A percentile compares a stretch with the other conserved stretches of the same genome.
Conservation (phyloP, 2,797 vertebrate genomes). For the Liasis olivaceus region DNA sequence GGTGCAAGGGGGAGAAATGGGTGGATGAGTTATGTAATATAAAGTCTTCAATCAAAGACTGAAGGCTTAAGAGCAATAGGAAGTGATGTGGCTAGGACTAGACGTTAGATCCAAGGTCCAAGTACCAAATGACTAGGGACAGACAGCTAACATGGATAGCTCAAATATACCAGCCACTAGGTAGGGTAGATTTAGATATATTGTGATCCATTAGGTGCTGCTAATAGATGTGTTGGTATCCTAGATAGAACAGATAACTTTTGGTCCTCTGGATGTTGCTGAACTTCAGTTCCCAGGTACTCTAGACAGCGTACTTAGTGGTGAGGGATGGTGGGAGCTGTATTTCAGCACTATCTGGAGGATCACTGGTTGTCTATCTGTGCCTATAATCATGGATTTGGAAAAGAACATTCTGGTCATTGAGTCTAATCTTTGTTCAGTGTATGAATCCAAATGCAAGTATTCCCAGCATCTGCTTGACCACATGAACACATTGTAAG, state of each 20-base stretch:
- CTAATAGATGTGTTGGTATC: background rate
- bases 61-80: background rate
- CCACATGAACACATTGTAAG: background rate
- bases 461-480: background rate
- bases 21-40: background rate
- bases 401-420: background rate
- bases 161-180: background rate
- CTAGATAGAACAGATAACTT: background rate
- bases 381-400: background rate
- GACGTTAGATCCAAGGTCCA: background rate
- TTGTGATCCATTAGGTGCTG: background rate
- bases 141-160: background rate
- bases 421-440: background rate
- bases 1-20: background rate
- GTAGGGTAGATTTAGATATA: background rate
- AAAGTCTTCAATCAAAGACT: background rate
- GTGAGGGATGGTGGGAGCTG: background rate
- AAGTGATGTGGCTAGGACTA: background rate
- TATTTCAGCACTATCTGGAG: background rate
- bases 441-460: background rate
- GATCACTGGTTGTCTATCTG: background rate
- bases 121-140: background rate
- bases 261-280: background rate
- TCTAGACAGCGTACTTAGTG: background rate
- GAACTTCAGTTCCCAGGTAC: background rate